Evolutionary conservation across 2,113 vertebrate species (phyloP).

Genomic region (Dipodomys stephensi): DNA sequence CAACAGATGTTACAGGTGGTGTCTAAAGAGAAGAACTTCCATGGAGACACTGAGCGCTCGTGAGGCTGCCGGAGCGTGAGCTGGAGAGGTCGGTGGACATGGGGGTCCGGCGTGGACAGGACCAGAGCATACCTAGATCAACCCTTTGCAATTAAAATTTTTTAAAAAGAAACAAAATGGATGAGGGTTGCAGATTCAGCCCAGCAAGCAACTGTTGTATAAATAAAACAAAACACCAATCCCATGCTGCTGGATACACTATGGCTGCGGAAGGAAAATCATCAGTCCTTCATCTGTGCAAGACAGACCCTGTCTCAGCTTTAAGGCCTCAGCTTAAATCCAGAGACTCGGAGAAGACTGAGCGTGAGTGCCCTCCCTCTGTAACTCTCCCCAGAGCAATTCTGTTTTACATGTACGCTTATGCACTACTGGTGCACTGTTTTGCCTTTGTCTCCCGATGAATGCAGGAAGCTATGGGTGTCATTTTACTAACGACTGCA

Average conservation of each 20-base stretch:
- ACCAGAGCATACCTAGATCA: background rate
- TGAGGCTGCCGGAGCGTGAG: too few species aligned
- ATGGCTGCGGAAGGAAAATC: background rate
- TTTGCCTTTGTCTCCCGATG: background rate
- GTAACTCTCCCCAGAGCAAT: background rate
- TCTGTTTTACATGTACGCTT: background rate
- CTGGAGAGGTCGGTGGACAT: too few species aligned
- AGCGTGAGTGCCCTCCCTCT: background rate
- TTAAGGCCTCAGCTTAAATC: background rate
- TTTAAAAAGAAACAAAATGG: constrained; percentile 41
- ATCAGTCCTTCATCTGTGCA: background rate
- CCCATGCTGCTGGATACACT: background rate
- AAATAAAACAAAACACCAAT: constrained; percentile 28
- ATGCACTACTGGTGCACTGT: background rate
- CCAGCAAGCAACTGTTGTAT: constrained; percentile 23
- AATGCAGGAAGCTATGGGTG: background rate
- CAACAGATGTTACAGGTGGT: background rate
- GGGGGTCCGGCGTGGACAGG: too few species aligned
- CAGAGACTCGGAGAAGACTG: background rate
- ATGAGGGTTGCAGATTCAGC: background rate
- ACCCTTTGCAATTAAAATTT: background rate
- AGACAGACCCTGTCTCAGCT: background rate
- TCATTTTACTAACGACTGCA: background rate
- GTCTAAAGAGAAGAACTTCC: background rate
- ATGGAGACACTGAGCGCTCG: too few species aligned